Evolutionary conservation across 2,888 invertebrate genomes (phyloP).

Genomic region (Melanchra persicariae): DNA sequence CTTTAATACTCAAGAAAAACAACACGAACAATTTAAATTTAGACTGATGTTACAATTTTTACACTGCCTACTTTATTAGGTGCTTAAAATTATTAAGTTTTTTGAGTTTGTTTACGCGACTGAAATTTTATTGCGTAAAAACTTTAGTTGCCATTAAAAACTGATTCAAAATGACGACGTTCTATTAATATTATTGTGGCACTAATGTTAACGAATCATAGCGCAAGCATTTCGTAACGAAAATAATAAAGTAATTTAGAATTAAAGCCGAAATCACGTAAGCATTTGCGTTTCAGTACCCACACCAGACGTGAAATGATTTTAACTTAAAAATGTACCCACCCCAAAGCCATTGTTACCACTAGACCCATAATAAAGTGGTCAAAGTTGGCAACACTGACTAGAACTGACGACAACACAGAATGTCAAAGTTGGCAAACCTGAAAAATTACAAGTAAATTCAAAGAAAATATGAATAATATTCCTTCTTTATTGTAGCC

Average conservation of each 20-base stretch:
- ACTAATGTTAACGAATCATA: slow-evolving; percentile 7
- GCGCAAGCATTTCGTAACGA: neutral
- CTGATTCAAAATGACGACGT: slow-evolving; percentile 10
- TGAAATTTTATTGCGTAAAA: slow-evolving; percentile 7
- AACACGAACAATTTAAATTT: slow-evolving; percentile 14
- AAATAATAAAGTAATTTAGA: neutral
- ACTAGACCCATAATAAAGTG: too few species aligned
- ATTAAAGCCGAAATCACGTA: neutral
- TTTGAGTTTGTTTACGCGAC: slow-evolving; percentile 36
- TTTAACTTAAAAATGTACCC: too few species aligned
- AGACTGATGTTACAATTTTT: slow-evolving; percentile 6
- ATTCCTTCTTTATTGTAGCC: slow-evolving; percentile 33
- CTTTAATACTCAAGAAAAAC: slow-evolving; percentile 16
- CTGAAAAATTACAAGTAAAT: slow-evolving; percentile 25
- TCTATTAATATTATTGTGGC: slow-evolving; percentile 21
- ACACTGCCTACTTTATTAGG: slow-evolving; percentile 21
- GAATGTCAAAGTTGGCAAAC: slow-evolving; percentile 1
- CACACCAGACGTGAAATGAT: too few species aligned
- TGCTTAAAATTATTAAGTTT: slow-evolving; percentile 20
- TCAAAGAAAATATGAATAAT: slow-evolving; percentile 50
- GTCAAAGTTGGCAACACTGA: too few species aligned
- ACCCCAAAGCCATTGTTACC: too few species aligned
- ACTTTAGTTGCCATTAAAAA: slow-evolving; percentile 37
- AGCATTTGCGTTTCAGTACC: too few species aligned
- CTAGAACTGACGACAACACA: too few species aligned